Percentiles rank a stretch among this genome's conserved stretches.
Evolutionary conservation across 2,113 vertebrate genomes (phyloP).

Genomic region (Eonycteris spelaea): DNA sequence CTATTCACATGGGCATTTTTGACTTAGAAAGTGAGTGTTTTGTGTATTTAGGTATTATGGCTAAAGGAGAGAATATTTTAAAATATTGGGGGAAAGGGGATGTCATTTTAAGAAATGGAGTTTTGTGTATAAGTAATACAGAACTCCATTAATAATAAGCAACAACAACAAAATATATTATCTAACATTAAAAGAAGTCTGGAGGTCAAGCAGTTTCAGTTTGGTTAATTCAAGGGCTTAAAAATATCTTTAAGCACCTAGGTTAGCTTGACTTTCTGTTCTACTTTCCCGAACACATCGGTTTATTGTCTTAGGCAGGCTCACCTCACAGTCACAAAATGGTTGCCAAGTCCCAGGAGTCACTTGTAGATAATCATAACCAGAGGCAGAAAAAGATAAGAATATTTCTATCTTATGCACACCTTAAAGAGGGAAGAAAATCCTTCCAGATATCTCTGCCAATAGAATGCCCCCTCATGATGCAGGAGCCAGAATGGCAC

Average conservation of each 20-base stretch:
- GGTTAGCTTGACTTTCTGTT: neutral
- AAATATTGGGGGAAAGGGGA: neutral
- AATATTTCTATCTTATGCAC: neutral
- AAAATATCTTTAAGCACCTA: neutral
- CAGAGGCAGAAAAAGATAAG: neutral
- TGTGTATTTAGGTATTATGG: neutral
- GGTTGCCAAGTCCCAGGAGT: neutral
- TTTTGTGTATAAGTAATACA: neutral
- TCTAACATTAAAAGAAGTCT: neutral
- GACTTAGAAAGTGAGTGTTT: neutral
- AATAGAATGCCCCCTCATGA: neutral
- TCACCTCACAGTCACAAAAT: neutral
- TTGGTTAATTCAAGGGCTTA: neutral
- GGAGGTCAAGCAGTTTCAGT: neutral
- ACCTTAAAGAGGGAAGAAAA: neutral
- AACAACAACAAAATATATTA: neutral
- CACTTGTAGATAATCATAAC: neutral
- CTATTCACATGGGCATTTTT: neutral
- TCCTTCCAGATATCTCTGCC: neutral
- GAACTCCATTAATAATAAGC: neutral
- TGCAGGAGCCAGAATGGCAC: neutral
- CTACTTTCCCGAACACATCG: neutral
- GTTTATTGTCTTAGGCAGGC: neutral
- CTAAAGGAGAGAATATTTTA: neutral
- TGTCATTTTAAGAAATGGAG: neutral